Conservation (phyloP, 2,113 vertebrate genomes). For the Otus sunia region DNA sequence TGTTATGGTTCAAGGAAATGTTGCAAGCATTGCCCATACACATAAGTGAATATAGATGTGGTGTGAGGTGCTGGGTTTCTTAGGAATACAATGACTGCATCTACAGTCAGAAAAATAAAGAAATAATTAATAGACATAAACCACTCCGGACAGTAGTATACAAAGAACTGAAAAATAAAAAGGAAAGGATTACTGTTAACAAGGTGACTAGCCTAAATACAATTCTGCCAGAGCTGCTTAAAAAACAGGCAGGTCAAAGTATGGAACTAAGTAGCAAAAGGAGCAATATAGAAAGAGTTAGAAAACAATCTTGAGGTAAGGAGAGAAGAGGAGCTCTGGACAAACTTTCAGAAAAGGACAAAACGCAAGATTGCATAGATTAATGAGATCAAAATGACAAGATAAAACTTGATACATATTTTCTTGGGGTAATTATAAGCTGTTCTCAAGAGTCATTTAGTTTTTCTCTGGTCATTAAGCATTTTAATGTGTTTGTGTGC, state of each 20-base stretch:
- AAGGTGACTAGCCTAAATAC: background rate
- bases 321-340: background rate
- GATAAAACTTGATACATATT: conserved; percentile 40
- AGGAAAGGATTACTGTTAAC: conserved; percentile 12
- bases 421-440: background rate
- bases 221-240: conserved; percentile 12
- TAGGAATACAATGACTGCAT: background rate
- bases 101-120: conserved; percentile 19
- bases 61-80: background rate
- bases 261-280: background rate
- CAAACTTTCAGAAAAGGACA: conserved; percentile 1
- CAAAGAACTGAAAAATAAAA: conserved; percentile 31
- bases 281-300: background rate
- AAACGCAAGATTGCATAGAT: conserved; percentile 18
- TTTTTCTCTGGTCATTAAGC: conserved; percentile 42
- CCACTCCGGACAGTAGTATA: background rate
- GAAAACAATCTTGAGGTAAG: conserved; percentile 28
- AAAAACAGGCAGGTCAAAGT: conserved; percentile 41
- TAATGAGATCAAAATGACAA: conserved; percentile 8
- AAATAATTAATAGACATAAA: conserved; percentile 36
- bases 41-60: background rate
- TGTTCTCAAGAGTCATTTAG: background rate
- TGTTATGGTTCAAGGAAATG: background rate
- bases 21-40: background rate
- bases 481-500: conserved; percentile 51